These are phyloP conservation scores for Brachypterus glaber DNA, from an alignment of 2,888 invertebrate species.

Conservation along the genomic window DNA sequence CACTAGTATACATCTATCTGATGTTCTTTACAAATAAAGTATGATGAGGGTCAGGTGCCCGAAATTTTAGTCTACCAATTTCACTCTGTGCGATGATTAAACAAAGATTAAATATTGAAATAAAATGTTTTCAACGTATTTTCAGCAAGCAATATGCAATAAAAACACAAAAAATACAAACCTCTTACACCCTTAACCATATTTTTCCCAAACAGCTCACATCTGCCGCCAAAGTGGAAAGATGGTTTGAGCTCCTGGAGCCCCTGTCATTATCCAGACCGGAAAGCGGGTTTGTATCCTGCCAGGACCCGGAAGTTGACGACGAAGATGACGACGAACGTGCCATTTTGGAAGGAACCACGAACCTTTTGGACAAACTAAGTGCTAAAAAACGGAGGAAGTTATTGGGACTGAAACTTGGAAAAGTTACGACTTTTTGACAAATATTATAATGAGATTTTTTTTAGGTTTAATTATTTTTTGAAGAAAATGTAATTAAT, in stretches of 20 bases:
- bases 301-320: slow-evolving; percentile 47
- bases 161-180: too few relatives aligned
- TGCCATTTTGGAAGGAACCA: slow-evolving; percentile 57
- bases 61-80: too few relatives aligned
- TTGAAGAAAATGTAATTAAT: too few relatives aligned
- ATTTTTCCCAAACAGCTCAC: too few relatives aligned
- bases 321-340: slow-evolving; percentile 47
- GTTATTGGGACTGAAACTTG: slow-evolving; percentile 57
- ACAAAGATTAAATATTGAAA: too few relatives aligned
- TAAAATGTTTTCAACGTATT: too few relatives aligned
- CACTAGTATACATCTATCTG: too few relatives aligned
- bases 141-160: slow-evolving; percentile 5
- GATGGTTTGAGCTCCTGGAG: slow-evolving; percentile 69
- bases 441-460: slow-evolving; percentile 22
- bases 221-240: slow-evolving; percentile 67
- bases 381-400: slow-evolving; percentile 63
- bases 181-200: too few relatives aligned
- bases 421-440: slow-evolving; percentile 63
- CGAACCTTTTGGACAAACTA: slow-evolving; percentile 56
- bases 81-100: too few relatives aligned
- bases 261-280: slow-evolving; percentile 58
- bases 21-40: too few relatives aligned
- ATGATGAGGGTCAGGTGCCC: too few relatives aligned
- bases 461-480: slow-evolving; percentile 7
- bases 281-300: slow-evolving; percentile 67